Evolutionary conservation across 2,888 invertebrate genomes (phyloP).

Genomic region (Apotomis turbidana): DNA sequence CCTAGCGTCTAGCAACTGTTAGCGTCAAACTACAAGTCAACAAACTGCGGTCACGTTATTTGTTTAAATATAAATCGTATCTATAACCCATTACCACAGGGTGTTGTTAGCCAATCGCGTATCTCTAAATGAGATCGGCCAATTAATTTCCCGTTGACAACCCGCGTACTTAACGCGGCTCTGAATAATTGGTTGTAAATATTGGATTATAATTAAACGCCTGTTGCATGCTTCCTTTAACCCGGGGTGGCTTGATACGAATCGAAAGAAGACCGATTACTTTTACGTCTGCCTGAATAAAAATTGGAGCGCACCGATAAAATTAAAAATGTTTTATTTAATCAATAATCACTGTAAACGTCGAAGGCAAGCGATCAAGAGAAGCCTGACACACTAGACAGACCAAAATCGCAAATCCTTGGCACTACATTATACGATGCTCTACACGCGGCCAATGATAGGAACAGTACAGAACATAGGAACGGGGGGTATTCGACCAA

Average conservation of each 20-base stretch:
- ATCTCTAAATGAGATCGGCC: conserved; percentile 38
- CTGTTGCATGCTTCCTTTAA: conserved; percentile 24
- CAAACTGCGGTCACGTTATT: background rate
- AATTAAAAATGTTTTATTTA: no score
- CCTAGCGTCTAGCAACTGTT: background rate
- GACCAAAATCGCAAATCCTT: no score
- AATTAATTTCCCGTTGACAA: conserved; percentile 38
- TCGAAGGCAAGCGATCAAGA: no score
- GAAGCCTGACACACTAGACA: no score
- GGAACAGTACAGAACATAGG: no score
- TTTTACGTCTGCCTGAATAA: background rate
- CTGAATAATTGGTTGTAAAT: conserved; percentile 29
- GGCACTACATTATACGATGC: no score
- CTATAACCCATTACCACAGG: conserved; percentile 26
- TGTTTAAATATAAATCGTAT: conserved; percentile 21
- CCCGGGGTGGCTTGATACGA: conserved; percentile 11
- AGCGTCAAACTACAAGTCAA: conserved; percentile 2
- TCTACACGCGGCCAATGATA: no score
- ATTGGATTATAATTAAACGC: conserved; percentile 39
- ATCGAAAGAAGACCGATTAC: conserved; percentile 15
- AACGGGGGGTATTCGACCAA: no score
- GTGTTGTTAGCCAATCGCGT: conserved; percentile 30
- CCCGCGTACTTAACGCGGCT: conserved; percentile 30
- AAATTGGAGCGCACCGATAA: background rate
- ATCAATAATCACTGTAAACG: no score